phyloP scores from a whole-genome alignment of 2,888 invertebrate genomes.

The Meliscaeva auricollis region DNA sequence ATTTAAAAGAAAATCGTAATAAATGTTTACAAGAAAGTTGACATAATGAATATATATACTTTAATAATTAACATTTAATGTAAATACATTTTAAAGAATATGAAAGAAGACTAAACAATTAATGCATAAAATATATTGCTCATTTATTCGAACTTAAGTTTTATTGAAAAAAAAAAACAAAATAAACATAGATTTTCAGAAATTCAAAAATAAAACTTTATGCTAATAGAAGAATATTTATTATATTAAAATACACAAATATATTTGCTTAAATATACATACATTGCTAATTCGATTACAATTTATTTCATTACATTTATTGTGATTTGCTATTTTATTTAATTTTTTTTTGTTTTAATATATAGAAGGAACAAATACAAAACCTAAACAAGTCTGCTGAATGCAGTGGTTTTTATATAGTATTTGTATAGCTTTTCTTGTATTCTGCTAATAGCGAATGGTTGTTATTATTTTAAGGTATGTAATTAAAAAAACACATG shows the following conservation, averaged over 20 bases:
- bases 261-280: slow-evolving; percentile 60
- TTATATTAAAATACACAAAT: slow-evolving; percentile 25
- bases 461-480: slow-evolving; percentile 48
- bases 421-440: slow-evolving; percentile 40
- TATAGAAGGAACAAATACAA: background rate
- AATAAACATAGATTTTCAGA: background rate
- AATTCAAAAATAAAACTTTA: slow-evolving; percentile 46
- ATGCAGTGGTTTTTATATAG: slow-evolving; percentile 3
- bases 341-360: too few relatives aligned
- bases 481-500: slow-evolving; percentile 31
- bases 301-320: slow-evolving; percentile 44
- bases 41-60: slow-evolving; percentile 38
- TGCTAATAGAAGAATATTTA: slow-evolving; percentile 32
- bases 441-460: slow-evolving; percentile 48
- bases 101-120: slow-evolving; percentile 56
- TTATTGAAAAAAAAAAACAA: background rate
- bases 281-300: slow-evolving; percentile 47
- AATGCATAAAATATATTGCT: slow-evolving; percentile 23
- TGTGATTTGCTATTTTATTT: background rate
- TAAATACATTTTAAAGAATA: slow-evolving; percentile 33
- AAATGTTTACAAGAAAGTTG: slow-evolving; percentile 51
- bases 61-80: slow-evolving; percentile 45
- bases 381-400: slow-evolving; percentile 35
- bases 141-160: background rate
- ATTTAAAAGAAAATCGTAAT: slow-evolving; percentile 23